Percentiles rank a stretch among this genome's conserved stretches.
These are phyloP conservation scores for Dipodomys ordii DNA, from an alignment of 2,113 vertebrate genomes.

Conservation along the genomic window DNA sequence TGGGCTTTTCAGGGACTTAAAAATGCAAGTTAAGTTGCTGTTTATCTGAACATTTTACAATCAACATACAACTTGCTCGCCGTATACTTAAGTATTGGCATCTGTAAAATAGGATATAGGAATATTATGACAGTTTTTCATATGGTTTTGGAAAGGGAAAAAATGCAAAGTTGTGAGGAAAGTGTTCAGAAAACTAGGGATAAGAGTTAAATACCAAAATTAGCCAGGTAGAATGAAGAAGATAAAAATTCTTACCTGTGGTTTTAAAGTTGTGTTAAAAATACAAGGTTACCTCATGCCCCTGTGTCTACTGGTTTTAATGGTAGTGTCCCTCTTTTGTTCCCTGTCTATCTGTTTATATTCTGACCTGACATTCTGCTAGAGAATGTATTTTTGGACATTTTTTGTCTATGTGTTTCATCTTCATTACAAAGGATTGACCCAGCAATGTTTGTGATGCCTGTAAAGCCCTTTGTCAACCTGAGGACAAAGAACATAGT, in stretches of 20 bases:
- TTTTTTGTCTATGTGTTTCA: conserved; percentile 48
- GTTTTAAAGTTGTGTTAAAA: conserved; percentile 38
- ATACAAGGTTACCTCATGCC: background rate
- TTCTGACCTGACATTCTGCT: conserved; percentile 55
- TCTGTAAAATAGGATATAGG: background rate
- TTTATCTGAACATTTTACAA: background rate
- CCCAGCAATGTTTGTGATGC: background rate
- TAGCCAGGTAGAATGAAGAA: background rate
- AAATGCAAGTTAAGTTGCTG: background rate
- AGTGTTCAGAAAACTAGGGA: conserved; percentile 29
- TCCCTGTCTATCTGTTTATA: conserved; percentile 18
- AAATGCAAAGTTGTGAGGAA: conserved; percentile 42
- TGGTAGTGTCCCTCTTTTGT: background rate
- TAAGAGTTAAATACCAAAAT: conserved; percentile 31
- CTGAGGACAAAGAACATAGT: conserved; percentile 42
- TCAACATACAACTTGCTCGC: background rate
- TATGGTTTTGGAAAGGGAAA: conserved; percentile 23
- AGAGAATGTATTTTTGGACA: conserved; percentile 53
- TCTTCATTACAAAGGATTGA: conserved; percentile 49
- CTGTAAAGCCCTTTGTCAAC: background rate
- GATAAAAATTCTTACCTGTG: conserved; percentile 29
- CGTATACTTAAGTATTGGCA: background rate
- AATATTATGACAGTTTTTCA: conserved; percentile 27
- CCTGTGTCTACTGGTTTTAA: conserved; percentile 33
- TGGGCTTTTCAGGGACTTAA: background rate